Evolutionary conservation across 1,140 invertebrate genomes (phyloP), one percentile per base, ranked within the genome.

Genomic region (Drosophila repletoides): DNA sequence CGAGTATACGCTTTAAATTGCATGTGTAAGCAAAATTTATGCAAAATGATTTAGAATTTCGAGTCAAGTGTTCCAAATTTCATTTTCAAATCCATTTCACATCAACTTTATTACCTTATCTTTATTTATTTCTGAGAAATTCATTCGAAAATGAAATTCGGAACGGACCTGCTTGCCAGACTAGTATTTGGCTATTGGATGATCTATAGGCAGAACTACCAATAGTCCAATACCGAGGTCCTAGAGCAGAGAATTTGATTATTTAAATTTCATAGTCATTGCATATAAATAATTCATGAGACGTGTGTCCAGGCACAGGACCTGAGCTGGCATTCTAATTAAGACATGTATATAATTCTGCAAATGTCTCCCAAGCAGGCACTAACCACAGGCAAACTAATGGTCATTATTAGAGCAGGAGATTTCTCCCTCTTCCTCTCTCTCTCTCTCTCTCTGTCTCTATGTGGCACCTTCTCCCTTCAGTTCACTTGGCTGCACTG

Each of bases 271-370:
- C 59, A 71, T 68, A 72, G 46, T 74, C 70, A 71, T 67, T 72
- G 79, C 66, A 21, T 46, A 84, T 84, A 69, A 66, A 86, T 84
- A 72, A 84, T 84, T 69, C 80, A 84, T 84, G 80, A 84, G 59
- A 29, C 60, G 10, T 64, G 38, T 43, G 29, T 36, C 36, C 38
- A 36, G 60, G 46, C 15, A 6, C n/a, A 48, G 12, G 36, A 33
- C 15, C 26, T 21, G 15, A 36, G 49, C 31, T 28, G 69, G 58
- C 53, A 86, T 84, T 84, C 81, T 84, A 84, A 84, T 84, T 84
- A 86, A 72, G 72, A 65, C 60, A 10, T 28, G 45, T 24, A 70
- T 52, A 61, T 68, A 61, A 61, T 28, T 26, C 22, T 3, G 22
- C 22, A 28, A 10, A 77, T 68, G 74, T 77, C 70, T 83, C 56